A percentile compares a stretch with the other conserved stretches of the same genome.
These are phyloP conservation scores for Nephrotoma flavescens DNA, from an alignment of 2,888 invertebrate genomes.

Conservation along the genomic window DNA sequence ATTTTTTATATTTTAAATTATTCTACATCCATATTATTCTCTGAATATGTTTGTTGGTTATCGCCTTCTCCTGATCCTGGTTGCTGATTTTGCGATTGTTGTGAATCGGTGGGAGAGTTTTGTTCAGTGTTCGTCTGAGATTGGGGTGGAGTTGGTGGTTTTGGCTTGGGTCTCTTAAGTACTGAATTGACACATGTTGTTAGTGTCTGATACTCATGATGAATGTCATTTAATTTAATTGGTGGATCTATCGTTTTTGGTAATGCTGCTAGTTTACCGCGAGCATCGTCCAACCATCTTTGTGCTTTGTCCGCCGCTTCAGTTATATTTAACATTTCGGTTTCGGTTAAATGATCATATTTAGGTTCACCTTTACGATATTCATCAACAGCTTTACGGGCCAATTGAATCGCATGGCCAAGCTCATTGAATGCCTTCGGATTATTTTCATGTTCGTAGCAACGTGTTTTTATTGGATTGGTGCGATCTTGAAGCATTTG, in stretches of 20 bases:
- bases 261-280: slow-evolving; percentile 46
- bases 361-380: slow-evolving; percentile 55
- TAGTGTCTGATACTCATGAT: slow-evolving; percentile 53
- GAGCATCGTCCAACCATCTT: slow-evolving; percentile 69
- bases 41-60: slow-evolving; percentile 7
- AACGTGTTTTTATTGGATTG: slow-evolving; percentile 76
- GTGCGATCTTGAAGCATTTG: slow-evolving; percentile 55
- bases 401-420: slow-evolving; percentile 57
- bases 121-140: slow-evolving; percentile 15
- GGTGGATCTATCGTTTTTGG: slow-evolving; percentile 60
- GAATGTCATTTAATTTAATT: slow-evolving; percentile 63
- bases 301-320: slow-evolving; percentile 55
- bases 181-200: slow-evolving; percentile 48
- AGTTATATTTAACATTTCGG: slow-evolving; percentile 63
- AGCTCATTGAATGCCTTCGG: slow-evolving; percentile 69
- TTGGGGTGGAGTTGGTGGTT: slow-evolving; percentile 47
- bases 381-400: slow-evolving; percentile 64
- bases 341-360: slow-evolving; percentile 65
- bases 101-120: slow-evolving; percentile 5
- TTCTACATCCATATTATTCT: slow-evolving; percentile 18
- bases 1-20: not conserved
- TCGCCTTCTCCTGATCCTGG: not conserved
- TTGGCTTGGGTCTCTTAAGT: slow-evolving; percentile 83
- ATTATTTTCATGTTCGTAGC: slow-evolving; percentile 65
- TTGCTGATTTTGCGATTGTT: slow-evolving; percentile 12